Percentiles rank a stretch among this genome's conserved stretches.
phyloP scores from a whole-genome alignment of 2,797 vertebrate species.

The Enteromius treurensis region DNA sequence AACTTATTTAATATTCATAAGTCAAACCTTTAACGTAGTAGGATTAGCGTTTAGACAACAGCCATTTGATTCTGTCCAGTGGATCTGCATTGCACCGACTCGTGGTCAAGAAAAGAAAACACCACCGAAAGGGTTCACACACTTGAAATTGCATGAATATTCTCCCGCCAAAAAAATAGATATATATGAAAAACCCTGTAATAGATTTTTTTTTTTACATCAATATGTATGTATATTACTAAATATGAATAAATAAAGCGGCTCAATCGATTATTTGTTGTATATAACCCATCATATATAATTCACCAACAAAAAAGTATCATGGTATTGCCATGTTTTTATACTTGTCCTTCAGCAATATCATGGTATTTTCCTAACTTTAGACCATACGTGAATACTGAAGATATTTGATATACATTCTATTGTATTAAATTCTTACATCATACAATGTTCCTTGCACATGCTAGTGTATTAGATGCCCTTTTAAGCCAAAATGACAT shows the following conservation, averaged over 20 bases:
- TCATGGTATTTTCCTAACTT: too few species aligned
- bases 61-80: background rate
- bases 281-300: background rate
- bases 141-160: background rate
- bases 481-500: background rate
- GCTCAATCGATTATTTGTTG: background rate
- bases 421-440: background rate
- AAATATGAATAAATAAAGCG: background rate
- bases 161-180: background rate
- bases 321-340: background rate
- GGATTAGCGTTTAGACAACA: background rate
- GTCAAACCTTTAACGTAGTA: background rate
- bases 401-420: background rate
- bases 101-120: slow-evolving; percentile 27
- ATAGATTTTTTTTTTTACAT: background rate
- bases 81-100: slow-evolving; percentile 30
- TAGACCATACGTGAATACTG: background rate
- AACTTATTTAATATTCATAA: background rate
- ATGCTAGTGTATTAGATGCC: background rate
- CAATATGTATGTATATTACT: background rate
- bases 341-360: background rate
- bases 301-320: background rate
- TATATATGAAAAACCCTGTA: too few species aligned
- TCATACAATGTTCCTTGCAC: background rate
- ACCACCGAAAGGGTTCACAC: background rate